These are phyloP conservation scores for Sebastes oblongus DNA, from an alignment of 2,797 vertebrate genomes.

Conservation along the genomic window DNA sequence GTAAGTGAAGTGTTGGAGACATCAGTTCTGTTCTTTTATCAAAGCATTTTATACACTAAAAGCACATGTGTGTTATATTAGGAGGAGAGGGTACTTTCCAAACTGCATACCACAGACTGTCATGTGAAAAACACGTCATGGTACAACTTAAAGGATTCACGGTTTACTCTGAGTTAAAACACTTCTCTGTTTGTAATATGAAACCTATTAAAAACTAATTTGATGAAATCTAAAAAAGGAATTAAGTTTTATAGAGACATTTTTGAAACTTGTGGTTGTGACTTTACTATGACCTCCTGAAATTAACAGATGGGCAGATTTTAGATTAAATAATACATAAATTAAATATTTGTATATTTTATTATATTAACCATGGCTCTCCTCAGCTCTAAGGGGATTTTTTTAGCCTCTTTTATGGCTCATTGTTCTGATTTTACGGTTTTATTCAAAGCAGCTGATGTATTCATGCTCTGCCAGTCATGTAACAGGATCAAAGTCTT, in stretches of 20 bases:
- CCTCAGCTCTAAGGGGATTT: neutral
- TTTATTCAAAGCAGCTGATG: neutral
- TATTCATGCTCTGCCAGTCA: neutral
- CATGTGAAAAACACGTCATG: neutral
- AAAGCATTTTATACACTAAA: neutral
- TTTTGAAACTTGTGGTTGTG: neutral
- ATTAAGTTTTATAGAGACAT: neutral
- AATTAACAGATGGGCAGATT: neutral
- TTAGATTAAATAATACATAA: neutral
- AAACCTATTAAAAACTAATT: neutral
- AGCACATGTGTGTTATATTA: neutral
- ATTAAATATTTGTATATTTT: no score
- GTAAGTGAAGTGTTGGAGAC: constrained; percentile 22
- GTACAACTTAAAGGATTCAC: neutral
- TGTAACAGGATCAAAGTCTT: neutral
- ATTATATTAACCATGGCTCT: no score
- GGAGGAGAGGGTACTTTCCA: neutral
- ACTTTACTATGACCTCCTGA: neutral
- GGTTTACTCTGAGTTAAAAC: neutral
- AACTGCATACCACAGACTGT: neutral
- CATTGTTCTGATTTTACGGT: neutral
- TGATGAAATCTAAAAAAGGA: neutral
- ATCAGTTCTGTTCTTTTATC: neutral
- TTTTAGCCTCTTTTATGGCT: neutral
- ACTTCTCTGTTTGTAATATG: neutral